phyloP scores from a whole-genome alignment of 1,140 invertebrate genomes.

The Penaeus indicus region DNA sequence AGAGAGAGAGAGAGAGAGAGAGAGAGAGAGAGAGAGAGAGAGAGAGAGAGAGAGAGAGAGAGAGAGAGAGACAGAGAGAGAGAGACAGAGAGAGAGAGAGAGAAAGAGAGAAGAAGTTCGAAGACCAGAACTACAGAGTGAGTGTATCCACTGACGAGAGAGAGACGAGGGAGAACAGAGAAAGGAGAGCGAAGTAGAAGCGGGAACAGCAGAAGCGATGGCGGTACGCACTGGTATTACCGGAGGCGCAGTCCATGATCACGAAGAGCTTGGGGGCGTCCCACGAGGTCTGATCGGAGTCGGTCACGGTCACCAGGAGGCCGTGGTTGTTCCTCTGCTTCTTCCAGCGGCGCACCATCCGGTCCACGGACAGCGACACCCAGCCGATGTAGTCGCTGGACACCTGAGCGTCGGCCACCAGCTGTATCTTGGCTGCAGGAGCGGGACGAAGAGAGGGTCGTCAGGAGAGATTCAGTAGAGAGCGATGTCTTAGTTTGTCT shows the following conservation, averaged over 20 bases:
- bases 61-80: too few species aligned
- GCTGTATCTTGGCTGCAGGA: conserved; percentile 23
- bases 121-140: too few species aligned
- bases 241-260: conserved; percentile 57
- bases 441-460: not conserved
- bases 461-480: not conserved
- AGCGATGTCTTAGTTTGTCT: too few species aligned
- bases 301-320: conserved; percentile 50
- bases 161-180: too few species aligned
- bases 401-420: conserved; percentile 36
- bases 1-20: too few species aligned
- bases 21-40: too few species aligned
- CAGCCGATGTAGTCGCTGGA: conserved; percentile 60
- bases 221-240: conserved; percentile 70
- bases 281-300: conserved; percentile 46
- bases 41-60: too few species aligned
- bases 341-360: conserved; percentile 46
- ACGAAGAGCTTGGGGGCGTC: conserved; percentile 57
- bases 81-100: too few species aligned
- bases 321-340: conserved; percentile 53
- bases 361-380: conserved; percentile 51
- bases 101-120: too few species aligned
- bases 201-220: conserved; percentile 11
- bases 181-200: not conserved
- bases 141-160: too few species aligned